A percentile compares a stretch with the other conserved stretches of the same genome.
Evolutionary conservation across 23 tunicate species (phyloP).

Genomic region (Trididemnum miniatum): DNA sequence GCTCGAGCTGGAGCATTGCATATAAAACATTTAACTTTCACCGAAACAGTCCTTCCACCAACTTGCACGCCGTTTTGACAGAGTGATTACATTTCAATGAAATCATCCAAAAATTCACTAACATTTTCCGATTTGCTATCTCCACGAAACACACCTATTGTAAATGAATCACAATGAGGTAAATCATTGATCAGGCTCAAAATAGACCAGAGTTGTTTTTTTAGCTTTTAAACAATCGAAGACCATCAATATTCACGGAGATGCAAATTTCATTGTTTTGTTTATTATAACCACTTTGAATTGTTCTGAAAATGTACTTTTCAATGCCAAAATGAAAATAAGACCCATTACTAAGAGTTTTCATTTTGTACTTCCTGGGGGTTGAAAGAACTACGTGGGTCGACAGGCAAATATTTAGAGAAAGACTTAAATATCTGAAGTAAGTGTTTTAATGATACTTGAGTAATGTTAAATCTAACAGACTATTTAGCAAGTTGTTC

Average conservation of each 20-base stretch:
- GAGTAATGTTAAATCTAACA: not conserved
- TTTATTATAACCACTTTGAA: not conserved
- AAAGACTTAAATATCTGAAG: conserved; percentile 1
- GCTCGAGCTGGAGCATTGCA: conserved; percentile 63
- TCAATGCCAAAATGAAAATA: conserved; percentile 34
- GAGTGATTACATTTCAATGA: conserved; percentile 39
- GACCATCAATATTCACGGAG: conserved; percentile 42
- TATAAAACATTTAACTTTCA: conserved; percentile 27
- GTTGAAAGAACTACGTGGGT: conserved; percentile 27
- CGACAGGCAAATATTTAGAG: not conserved
- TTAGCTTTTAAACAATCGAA: conserved; percentile 45
- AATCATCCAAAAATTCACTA: conserved; percentile 24
- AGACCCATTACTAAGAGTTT: conserved; percentile 5
- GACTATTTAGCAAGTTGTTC: conserved; percentile 2
- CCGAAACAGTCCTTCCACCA: not conserved
- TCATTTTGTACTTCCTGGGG: not conserved
- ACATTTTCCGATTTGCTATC: conserved; percentile 20
- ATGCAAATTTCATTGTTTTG: conserved; percentile 9
- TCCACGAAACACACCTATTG: conserved; percentile 35
- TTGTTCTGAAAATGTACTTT: not conserved
- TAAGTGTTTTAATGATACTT: not conserved
- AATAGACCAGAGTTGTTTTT: conserved; percentile 52
- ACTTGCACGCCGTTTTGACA: conserved; percentile 13
- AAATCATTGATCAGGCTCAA: conserved; percentile 30
- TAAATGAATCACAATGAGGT: conserved; percentile 12